Evolutionary conservation across 2,797 vertebrate genomes (phyloP), one percentile per base, ranked within the genome.

Genomic region (Falco novaeseelandiae): DNA sequence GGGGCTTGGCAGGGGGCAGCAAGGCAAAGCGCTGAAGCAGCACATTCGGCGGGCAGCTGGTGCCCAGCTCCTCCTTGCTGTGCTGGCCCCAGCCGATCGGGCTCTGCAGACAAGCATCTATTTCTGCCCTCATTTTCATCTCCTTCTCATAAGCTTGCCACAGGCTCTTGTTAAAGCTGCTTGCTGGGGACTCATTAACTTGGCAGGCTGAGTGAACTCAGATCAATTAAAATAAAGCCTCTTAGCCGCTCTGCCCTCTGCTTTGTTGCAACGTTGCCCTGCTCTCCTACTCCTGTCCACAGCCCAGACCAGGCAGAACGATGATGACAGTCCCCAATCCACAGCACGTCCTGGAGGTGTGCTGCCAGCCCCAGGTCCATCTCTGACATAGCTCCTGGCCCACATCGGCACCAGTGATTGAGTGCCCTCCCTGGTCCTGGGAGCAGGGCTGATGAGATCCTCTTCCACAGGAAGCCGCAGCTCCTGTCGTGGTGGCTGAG

Each of bases 161-260:
- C 2, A 0, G 82, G 61, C 76, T 95, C 91, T 95, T 14, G 58
- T 96, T 95, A 95, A 93, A 94, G 79, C 82, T 88, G 59, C 73
- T 95, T 96, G 70, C 94, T 70, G 66, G 88, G 83, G 86, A 96
- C 86, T 91, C 77, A 94, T 96, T 96, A 96, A 93, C 91, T 97
- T 90, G 93, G 86, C 86, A 94, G 77, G 83, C 90, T 93, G 88
- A 89, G 91, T 77, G 91, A 95, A 93, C 86, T 89, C 6, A 0
- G 74, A 93, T 96, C 93, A 95, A 87, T 93, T 95, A 94, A 95
- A 95, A 87, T 66, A 87, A 95, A 96, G 73, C 90, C 92, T 36
- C 90, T 96, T 90, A 84, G 55, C 61, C 71, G 77, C 61, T 70
- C 82, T 92, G 63, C 59, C 46, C 40, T 84, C 62, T n/a, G 77